These are phyloP conservation scores for Ptilodon capucinus DNA, from an alignment of 2,888 invertebrate species.

Conservation along the genomic window DNA sequence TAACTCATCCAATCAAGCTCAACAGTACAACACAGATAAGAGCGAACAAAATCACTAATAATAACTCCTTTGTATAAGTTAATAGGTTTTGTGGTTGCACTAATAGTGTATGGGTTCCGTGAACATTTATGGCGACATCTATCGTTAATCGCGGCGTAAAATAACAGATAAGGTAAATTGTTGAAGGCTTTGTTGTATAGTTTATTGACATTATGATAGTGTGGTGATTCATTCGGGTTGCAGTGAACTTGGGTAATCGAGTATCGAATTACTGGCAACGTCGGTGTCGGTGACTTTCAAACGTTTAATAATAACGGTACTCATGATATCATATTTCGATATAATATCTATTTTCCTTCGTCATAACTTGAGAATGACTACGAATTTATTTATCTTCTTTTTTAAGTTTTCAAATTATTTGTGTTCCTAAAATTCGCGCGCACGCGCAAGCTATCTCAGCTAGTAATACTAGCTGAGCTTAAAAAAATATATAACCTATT, in stretches of 20 bases:
- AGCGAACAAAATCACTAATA: slow-evolving; percentile 64
- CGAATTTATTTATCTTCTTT: too few species aligned
- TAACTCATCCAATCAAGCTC: slow-evolving; percentile 12
- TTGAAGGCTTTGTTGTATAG: slow-evolving; percentile 49
- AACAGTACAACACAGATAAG: slow-evolving; percentile 58
- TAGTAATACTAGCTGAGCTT: too few species aligned
- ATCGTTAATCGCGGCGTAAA: slow-evolving; percentile 47
- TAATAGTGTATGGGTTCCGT: too few species aligned
- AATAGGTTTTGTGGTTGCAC: too few species aligned
- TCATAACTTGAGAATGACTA: too few species aligned
- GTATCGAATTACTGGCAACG: slow-evolving; percentile 4
- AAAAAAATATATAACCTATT: too few species aligned
- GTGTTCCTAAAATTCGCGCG: too few species aligned
- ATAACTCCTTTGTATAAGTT: slow-evolving; percentile 64
- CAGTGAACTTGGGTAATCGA: slow-evolving; percentile 21
- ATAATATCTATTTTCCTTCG: too few species aligned
- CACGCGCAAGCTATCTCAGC: too few species aligned
- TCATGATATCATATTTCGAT: too few species aligned
- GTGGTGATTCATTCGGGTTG: slow-evolving; percentile 30
- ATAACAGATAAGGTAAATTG: slow-evolving; percentile 48
- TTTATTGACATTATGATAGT: slow-evolving; percentile 51
- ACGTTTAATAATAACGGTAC: neutral
- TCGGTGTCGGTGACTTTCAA: neutral
- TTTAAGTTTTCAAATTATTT: too few species aligned
- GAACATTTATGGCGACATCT: slow-evolving; percentile 52